Conservation (phyloP, 2,113 vertebrate genomes). For the Mus musculus region GRCm39 chr14:80494501-80495000, state of each 20-base stretch:
- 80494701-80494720: not conserved
- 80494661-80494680: not conserved
- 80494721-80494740: not conserved
- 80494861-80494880: not conserved
- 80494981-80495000: conserved; percentile 53
- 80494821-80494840: not conserved
- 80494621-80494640: not conserved
- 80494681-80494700: not conserved
- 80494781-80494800: not conserved
- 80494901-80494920: conserved; percentile 15
- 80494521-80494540: conserved; percentile 47
- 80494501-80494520: conserved; percentile 34
- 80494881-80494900: conserved; percentile 1
- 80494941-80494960: not conserved
- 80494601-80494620: not conserved
- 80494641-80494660: not conserved
- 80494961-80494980: conserved; percentile 1
- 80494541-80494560: not conserved
- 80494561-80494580: not conserved
- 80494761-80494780: accelerated
- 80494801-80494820: accelerated
- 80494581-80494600: not conserved
- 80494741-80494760: not conserved
- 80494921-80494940: not conserved
- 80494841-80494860: not conserved